Evolutionary conservation across 37 sponge, comb jelly and placozoan species (phyloP).

Genomic region (Hormiphora californensis): DNA sequence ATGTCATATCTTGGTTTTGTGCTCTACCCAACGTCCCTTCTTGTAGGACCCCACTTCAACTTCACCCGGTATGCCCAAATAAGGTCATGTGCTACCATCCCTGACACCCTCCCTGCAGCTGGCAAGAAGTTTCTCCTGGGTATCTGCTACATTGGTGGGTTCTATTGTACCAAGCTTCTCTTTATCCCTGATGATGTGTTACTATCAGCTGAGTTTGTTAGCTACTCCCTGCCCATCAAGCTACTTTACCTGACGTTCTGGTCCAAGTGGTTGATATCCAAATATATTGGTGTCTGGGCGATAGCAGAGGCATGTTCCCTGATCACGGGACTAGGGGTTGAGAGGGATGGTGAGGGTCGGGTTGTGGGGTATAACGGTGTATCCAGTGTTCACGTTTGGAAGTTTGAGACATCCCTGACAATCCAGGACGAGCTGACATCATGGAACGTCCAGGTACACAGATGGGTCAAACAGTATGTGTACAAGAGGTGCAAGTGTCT

Average conservation of each 20-base stretch:
- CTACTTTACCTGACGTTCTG: slow-evolving; percentile 41
- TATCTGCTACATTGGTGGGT: neutral
- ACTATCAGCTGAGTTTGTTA: neutral
- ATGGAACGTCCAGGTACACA: slow-evolving; percentile 5
- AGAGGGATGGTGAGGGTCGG: neutral
- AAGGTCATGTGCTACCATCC: neutral
- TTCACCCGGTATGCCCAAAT: neutral
- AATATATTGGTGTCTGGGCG: slow-evolving; percentile 17
- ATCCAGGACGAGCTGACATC: slow-evolving; percentile 41
- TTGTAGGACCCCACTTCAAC: slow-evolving; percentile 27
- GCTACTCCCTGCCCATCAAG: neutral
- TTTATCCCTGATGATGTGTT: neutral
- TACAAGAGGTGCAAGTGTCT: slow-evolving; percentile 12
- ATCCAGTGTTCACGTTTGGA: neutral
- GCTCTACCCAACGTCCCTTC: neutral
- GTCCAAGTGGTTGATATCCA: slow-evolving; percentile 34
- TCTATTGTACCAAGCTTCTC: neutral
- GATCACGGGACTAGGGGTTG: neutral
- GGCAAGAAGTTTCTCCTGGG: neutral
- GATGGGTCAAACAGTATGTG: slow-evolving; percentile 27
- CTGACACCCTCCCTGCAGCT: neutral
- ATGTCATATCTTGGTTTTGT: neutral
- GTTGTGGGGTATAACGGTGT: neutral
- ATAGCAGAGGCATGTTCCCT: neutral
- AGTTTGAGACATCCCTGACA: slow-evolving; percentile 33